Conservation (phyloP, 1,140 invertebrate genomes). For the Brachystomella parvula region DNA sequence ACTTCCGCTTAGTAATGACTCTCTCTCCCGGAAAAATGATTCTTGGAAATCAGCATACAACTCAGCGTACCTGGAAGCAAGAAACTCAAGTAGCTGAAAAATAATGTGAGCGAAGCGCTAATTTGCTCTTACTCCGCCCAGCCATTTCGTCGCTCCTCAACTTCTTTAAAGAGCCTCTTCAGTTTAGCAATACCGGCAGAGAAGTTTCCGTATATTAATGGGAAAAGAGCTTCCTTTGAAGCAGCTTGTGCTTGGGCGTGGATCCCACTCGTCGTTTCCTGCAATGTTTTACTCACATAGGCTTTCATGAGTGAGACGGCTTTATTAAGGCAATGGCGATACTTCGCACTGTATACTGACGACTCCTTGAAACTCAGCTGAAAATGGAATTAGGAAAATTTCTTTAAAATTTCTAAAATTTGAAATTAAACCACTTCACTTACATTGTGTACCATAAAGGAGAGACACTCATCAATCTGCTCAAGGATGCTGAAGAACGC, state of each 20-base stretch:
- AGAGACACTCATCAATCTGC: conserved; percentile 77
- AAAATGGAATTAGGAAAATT: conserved; percentile 34
- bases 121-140: conserved; percentile 55
- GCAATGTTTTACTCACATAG: conserved; percentile 63
- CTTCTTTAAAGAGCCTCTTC: conserved; percentile 66
- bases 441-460: conserved; percentile 74
- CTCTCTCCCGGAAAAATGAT: conserved; percentile 70
- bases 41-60: conserved; percentile 74
- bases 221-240: conserved; percentile 54
- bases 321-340: conserved; percentile 67
- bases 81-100: conserved; percentile 11
- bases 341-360: conserved; percentile 60
- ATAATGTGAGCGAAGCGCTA: neutral
- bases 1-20: conserved; percentile 63
- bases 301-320: conserved; percentile 68
- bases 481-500: conserved; percentile 70
- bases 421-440: conserved; percentile 41
- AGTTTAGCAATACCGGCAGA: conserved; percentile 76
- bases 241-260: conserved; percentile 39
- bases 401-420: conserved; percentile 1
- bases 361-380: conserved; percentile 66
- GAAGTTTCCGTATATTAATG: conserved; percentile 89
- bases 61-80: conserved; percentile 56
- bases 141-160: conserved; percentile 65
- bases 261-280: conserved; percentile 68